Conservation (phyloP, 2,888 invertebrate genomes). For the Punctoribates punctum region DNA sequence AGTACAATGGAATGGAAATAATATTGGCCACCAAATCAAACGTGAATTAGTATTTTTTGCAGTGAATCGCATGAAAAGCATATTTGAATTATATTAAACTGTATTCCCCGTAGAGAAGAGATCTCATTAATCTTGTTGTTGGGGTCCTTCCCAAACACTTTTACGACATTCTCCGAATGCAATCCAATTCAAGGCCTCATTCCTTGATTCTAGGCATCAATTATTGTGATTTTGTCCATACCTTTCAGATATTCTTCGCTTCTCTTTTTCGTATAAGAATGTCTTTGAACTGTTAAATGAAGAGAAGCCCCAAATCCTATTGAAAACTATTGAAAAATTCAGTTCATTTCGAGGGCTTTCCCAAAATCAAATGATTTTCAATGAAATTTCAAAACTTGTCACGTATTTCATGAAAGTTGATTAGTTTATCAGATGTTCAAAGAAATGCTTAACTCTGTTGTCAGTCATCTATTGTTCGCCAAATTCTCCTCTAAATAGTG, state of each 20-base stretch:
- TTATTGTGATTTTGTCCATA: not conserved
- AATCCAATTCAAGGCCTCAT: not conserved
- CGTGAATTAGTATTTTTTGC: conserved; percentile 10
- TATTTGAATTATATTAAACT: conserved; percentile 31
- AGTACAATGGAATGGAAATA: not conserved
- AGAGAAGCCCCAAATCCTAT: not conserved
- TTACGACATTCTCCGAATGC: not conserved
- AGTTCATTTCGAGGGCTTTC: not conserved
- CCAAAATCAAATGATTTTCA: not conserved
- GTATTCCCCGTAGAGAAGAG: not conserved
- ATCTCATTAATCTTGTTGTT: conserved; percentile 20
- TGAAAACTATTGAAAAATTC: not conserved
- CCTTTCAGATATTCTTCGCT: not conserved
- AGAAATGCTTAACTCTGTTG: not conserved
- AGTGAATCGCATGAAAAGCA: not conserved
- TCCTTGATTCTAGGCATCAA: not conserved
- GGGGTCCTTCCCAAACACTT: not conserved
- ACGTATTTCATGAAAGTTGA: conserved; percentile 17
- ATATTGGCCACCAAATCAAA: not conserved
- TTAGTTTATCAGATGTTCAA: not conserved
- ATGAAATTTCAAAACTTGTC: not conserved
- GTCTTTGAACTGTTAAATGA: not conserved
- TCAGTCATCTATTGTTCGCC: not conserved
- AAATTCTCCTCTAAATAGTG: not conserved
- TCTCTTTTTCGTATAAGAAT: not conserved